Percentiles rank a stretch among this genome's conserved stretches.
Conservation (phyloP, 2,888 invertebrate genomes). For the Cyrtodaria siliqua region DNA sequence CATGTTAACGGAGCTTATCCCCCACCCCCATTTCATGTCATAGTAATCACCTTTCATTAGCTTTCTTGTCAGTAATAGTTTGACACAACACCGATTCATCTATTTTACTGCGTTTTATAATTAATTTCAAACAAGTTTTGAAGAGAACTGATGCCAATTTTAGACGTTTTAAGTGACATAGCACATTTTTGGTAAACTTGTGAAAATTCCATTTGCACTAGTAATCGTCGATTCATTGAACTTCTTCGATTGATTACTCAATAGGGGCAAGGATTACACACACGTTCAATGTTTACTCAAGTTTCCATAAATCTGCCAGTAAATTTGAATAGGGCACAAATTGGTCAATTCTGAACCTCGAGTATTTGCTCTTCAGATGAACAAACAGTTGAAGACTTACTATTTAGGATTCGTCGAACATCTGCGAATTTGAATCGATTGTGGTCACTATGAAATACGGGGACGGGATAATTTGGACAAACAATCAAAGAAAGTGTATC, state of each 20-base stretch:
- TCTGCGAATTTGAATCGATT: slow-evolving; percentile 18
- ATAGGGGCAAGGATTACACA: slow-evolving; percentile 36
- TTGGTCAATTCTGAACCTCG: slow-evolving; percentile 30
- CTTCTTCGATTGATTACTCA: slow-evolving; percentile 30
- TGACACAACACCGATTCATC: no score
- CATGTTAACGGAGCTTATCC: no score
- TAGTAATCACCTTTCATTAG: no score
- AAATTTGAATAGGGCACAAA: slow-evolving; percentile 41
- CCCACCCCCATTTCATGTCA: no score
- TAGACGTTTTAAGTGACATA: slow-evolving; percentile 33
- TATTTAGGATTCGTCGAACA: slow-evolving; percentile 15
- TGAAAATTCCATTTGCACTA: slow-evolving; percentile 46
- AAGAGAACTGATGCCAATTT: no score
- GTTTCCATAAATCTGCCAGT: slow-evolving; percentile 46
- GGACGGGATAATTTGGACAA: slow-evolving; percentile 34
- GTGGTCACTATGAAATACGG: slow-evolving; percentile 1
- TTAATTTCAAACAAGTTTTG: no score
- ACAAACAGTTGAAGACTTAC: slow-evolving; percentile 26
- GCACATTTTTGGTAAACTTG: slow-evolving; percentile 49
- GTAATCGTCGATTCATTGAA: slow-evolving; percentile 22
- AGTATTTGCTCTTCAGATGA: slow-evolving; percentile 41
- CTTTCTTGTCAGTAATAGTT: no score
- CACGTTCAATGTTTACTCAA: slow-evolving; percentile 26
- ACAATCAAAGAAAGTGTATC: slow-evolving; percentile 35
- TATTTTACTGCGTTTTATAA: no score